Conservation (phyloP, 1,140 invertebrate genomes). For the Atta texana region DNA sequence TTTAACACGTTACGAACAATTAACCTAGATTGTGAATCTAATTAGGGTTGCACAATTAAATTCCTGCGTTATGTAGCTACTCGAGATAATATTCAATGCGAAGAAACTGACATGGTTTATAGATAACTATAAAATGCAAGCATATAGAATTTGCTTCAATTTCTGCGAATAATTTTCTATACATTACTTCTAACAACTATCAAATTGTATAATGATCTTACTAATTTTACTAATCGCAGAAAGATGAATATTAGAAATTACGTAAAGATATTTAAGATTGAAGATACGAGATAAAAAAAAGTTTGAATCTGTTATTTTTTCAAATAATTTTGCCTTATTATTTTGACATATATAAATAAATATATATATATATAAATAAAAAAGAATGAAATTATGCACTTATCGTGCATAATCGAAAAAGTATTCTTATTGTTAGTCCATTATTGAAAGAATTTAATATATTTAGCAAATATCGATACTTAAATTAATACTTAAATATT, state of each 20-base stretch:
- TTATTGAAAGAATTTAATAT: background rate
- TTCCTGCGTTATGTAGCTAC: conserved; percentile 57
- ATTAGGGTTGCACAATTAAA: conserved; percentile 59
- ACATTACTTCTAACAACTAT: background rate
- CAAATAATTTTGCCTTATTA: background rate
- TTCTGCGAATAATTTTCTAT: conserved; percentile 5
- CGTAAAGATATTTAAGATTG: background rate
- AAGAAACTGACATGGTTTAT: conserved; percentile 52
- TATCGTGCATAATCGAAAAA: background rate
- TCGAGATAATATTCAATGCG: conserved; percentile 59
- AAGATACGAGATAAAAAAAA: background rate
- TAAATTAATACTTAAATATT: too few species aligned
- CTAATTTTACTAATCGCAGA: background rate
- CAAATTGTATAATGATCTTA: background rate
- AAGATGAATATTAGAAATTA: conserved; percentile 25
- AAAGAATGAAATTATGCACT: background rate
- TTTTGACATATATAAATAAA: background rate
- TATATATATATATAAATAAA: background rate
- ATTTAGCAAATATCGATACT: background rate
- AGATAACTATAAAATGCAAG: conserved; percentile 28
- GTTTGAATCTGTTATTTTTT: background rate
- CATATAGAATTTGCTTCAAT: conserved; percentile 25
- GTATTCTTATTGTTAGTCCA: background rate
- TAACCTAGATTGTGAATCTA: conserved; percentile 62
- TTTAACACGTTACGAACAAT: conserved; percentile 57